Percentiles rank a stretch among this genome's conserved stretches.
Evolutionary conservation across 2,888 invertebrate species (phyloP).

Genomic region (Neelides folsomi): DNA sequence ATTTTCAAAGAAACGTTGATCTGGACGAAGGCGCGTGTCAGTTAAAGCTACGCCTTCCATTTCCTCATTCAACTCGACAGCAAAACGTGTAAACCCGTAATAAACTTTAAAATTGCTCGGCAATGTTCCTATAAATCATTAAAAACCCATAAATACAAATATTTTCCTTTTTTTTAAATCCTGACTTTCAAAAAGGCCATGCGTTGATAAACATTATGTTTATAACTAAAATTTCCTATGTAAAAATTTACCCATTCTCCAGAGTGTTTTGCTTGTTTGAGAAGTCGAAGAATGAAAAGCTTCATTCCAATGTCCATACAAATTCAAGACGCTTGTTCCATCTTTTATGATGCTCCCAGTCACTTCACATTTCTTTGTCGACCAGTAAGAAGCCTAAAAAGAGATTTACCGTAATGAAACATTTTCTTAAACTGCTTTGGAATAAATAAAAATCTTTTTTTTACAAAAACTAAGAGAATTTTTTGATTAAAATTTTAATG

Average conservation of each 20-base stretch:
- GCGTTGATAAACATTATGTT: too few species aligned
- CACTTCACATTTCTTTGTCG: conserved; percentile 62
- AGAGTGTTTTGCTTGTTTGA: conserved; percentile 57
- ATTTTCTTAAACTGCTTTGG: too few species aligned
- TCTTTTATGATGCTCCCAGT: conserved; percentile 49
- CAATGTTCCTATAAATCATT: conserved; percentile 49
- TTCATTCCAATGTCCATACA: conserved; percentile 73
- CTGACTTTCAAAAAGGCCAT: too few species aligned
- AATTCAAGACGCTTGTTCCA: conserved; percentile 46
- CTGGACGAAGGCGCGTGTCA: conserved; percentile 45
- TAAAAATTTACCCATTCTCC: conserved; percentile 61
- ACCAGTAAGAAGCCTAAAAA: conserved; percentile 59
- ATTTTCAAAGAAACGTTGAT: conserved; percentile 59
- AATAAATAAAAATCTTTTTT: too few species aligned
- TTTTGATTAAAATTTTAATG: too few species aligned
- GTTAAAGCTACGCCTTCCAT: too few species aligned
- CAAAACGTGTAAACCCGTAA: conserved; percentile 73
- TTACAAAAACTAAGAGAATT: too few species aligned
- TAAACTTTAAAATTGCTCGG: conserved; percentile 65
- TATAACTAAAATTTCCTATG: too few species aligned
- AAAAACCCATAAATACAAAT: background rate
- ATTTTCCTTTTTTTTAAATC: too few species aligned
- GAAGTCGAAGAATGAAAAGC: conserved; percentile 61
- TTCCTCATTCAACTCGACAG: conserved; percentile 65
- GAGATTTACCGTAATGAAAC: conserved; percentile 1